Base-by-base conservation (phyloP, 35 echinoderm and acorn worm species). In the Chiridota heheva region DNA sequence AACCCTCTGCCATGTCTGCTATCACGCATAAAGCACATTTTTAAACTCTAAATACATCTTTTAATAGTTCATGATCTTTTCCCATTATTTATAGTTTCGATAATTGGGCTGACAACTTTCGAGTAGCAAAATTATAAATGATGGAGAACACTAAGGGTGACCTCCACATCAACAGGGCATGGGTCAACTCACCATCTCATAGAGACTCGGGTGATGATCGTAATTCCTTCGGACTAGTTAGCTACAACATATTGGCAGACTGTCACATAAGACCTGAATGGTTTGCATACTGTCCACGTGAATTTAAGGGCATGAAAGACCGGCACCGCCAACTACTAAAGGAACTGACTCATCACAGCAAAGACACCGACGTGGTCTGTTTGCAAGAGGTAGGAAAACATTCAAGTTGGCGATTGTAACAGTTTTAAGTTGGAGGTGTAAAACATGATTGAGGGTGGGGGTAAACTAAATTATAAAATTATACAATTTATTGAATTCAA, bases 181-280 rank as follows among this genome's bases (percentile, higher is more conserved):
- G 69, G 69, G 69, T 72, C 12, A n/a, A 7, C n/a, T 72, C 38
- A 25, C 40, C 69, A 25, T 6, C 24, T 22, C 69, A 72, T 15
- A 25, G 16, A 13, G n/a, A 16, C n/a, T 16, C 35, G 18, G 0
- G 49, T 72, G 40, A 46, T 18, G 10, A 42, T 4, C 69, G n/a
- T 10, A 63, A 85, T 49, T 22, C 53, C 69, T 76, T 85, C 33
- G 70, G 67, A 57, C 29, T 85, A 4, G 35, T 85, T 53, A 85
- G 53, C 68, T 85, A 85, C 38, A 85, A 85, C 39, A 85, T 85
- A 39, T 46, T 85, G 22, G 82, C 82, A 36, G 82, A 85, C 38
- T 85, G 82, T 30, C 82, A 85, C n/a, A 24, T 51, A 26, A 58
- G 60, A 41, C 67, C 55, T 44, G 44, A 8, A 28, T 69, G 67